Evolutionary conservation across 2,888 invertebrate species (phyloP), one percentile per base, ranked within the genome.

Genomic region (Fabriciana adippe): DNA sequence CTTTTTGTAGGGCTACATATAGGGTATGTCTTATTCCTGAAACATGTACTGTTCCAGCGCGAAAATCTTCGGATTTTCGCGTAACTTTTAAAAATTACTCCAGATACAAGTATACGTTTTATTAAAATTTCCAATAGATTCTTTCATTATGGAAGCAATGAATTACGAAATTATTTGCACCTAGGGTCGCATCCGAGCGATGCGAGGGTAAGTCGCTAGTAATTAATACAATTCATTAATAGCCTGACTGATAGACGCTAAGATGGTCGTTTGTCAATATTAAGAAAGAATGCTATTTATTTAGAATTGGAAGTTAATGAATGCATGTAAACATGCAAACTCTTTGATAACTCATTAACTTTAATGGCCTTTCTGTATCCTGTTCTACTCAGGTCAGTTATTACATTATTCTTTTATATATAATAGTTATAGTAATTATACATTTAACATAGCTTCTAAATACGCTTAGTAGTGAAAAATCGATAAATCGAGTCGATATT

Each of bases 321-420:
- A 75, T 72, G 73, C 73, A 72, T 67, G 61, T 66, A 72, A 74
- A 68, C 70, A 70, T 73, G 73, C 71, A 73, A 73, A 73, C 78
- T 73, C 41, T 48, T n/a, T 31, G 56, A 75, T 76, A 76, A 81
- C 76, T 77, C 73, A 73, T 64, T 68, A 74, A 71, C 69, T 73
- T 68, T 59, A 64, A 79, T 75, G 84, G 85, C 71, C 79, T 86
- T 86, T 80, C 82, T 84, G 78, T 80, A 81, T 87, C 85, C 87
- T 86, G 85, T 79, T 82, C 66, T 73, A 72, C 73, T 75, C 64
- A 71, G 11, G 35, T 41, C 8, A 11, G 70, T 66, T 26, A 45
- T 63, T 41, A 51, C 55, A 13, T 50, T 18, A 51, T 51, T 51
- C 3, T 61, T 53, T 64, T 62, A 51, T 50, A 47, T 65, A 63